These are phyloP conservation scores for Nebria ingens DNA, from an alignment of 1,140 invertebrate species.

Conservation along the genomic window DNA sequence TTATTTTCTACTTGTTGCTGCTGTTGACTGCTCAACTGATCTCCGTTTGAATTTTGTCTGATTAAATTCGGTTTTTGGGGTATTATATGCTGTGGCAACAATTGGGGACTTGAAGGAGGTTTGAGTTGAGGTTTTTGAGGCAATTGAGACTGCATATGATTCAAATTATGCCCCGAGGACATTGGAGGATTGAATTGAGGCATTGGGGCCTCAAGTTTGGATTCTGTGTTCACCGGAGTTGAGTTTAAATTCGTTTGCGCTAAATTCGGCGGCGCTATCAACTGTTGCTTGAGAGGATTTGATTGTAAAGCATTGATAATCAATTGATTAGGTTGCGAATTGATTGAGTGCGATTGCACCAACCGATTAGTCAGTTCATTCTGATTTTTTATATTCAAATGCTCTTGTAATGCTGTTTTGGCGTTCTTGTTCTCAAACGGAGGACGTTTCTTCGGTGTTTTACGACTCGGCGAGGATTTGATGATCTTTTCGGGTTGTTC, in stretches of 20 bases:
- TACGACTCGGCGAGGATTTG: slow-evolving; percentile 12
- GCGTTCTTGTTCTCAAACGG: background rate
- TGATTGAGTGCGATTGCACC: background rate
- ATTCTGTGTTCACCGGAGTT: background rate
- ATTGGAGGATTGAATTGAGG: background rate
- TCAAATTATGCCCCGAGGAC: no score
- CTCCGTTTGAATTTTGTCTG: slow-evolving; percentile 12
- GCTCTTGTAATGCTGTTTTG: slow-evolving; percentile 15
- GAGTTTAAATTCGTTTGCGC: background rate
- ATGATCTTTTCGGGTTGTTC: slow-evolving; percentile 12
- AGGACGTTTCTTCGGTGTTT: background rate
- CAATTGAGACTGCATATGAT: background rate
- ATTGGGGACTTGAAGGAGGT: background rate
- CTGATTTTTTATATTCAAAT: slow-evolving; percentile 19
- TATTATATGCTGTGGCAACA: slow-evolving; percentile 19
- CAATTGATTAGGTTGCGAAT: slow-evolving; percentile 29
- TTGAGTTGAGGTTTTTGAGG: background rate
- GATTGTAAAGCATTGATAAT: slow-evolving; percentile 31
- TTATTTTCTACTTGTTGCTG: background rate
- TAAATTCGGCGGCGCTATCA: background rate
- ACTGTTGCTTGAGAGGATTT: background rate
- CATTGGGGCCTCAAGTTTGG: background rate
- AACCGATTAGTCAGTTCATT: background rate
- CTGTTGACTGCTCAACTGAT: background rate
- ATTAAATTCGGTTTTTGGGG: background rate